A percentile compares a stretch with the other conserved stretches of the same genome.
These are phyloP conservation scores for Thymelicus sylvestris DNA, from an alignment of 2,888 invertebrate species.

Conservation along the genomic window DNA sequence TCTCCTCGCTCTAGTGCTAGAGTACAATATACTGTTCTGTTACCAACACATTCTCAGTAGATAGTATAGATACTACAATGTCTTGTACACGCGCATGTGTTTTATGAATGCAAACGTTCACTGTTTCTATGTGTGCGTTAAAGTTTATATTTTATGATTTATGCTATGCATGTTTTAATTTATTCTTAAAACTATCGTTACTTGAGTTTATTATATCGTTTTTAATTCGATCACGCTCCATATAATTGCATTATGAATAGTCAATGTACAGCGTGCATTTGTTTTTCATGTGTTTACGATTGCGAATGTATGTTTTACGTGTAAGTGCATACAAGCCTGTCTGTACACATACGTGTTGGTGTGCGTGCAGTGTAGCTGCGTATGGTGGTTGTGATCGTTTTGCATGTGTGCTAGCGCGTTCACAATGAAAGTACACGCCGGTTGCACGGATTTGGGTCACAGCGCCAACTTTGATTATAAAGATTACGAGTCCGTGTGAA, in stretches of 20 bases:
- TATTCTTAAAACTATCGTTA: not conserved
- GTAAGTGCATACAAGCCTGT: conserved; percentile 34
- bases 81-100: conserved; percentile 36
- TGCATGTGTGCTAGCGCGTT: conserved; percentile 69
- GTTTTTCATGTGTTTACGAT: conserved; percentile 18
- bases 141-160: conserved; percentile 16
- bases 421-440: conserved; percentile 83
- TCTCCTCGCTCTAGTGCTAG: conserved; percentile 78
- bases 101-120: conserved; percentile 49
- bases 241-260: conserved; percentile 7
- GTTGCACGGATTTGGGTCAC: conserved; percentile 83
- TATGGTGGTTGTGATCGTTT: conserved; percentile 41
- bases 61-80: conserved; percentile 18
- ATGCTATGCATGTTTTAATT: not conserved
- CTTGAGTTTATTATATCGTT: not conserved
- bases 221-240: conserved; percentile 1
- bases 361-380: conserved; percentile 26
- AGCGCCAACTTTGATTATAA: conserved; percentile 82
- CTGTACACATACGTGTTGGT: conserved; percentile 46
- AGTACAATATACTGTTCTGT: conserved; percentile 73
- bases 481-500: conserved; percentile 81
- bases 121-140: conserved; percentile 39
- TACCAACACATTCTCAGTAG: conserved; percentile 55
- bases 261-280: conserved; percentile 8
- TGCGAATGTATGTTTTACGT: conserved; percentile 15